Conservation (phyloP, 2,113 vertebrate genomes). For the Columba janthina region DNA sequence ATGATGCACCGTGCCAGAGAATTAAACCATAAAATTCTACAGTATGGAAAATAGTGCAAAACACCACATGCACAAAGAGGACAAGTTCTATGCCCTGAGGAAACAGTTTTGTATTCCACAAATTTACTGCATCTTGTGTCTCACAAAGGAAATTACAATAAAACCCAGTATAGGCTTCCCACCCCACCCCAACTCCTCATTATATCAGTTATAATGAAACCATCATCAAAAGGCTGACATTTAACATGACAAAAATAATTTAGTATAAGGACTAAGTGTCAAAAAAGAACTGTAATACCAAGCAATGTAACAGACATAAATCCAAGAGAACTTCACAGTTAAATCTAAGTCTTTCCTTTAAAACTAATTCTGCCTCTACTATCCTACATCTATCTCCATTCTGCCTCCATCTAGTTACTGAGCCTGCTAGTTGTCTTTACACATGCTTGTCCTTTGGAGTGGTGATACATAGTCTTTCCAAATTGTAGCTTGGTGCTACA, state of each 20-base stretch:
- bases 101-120: neutral
- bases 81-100: neutral
- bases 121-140: neutral
- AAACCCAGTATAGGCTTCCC: neutral
- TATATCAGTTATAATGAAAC: neutral
- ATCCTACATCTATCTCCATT: neutral
- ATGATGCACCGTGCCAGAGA: neutral
- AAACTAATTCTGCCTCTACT: neutral
- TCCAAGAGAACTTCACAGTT: neutral
- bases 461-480: neutral
- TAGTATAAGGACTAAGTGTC: neutral
- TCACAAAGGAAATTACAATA: neutral
- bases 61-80: neutral
- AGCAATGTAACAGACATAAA: neutral
- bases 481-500: neutral
- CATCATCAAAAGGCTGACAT: neutral
- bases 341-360: neutral
- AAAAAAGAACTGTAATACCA: neutral
- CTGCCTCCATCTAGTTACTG: neutral
- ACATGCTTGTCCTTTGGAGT: neutral
- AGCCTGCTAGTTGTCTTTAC: neutral
- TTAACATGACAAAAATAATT: neutral
- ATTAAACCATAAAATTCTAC: neutral
- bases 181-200: neutral
- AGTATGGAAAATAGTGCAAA: neutral